Evolutionary conservation across 2,113 vertebrate species (phyloP).

Genomic region (Ctenomys sociabilis): DNA sequence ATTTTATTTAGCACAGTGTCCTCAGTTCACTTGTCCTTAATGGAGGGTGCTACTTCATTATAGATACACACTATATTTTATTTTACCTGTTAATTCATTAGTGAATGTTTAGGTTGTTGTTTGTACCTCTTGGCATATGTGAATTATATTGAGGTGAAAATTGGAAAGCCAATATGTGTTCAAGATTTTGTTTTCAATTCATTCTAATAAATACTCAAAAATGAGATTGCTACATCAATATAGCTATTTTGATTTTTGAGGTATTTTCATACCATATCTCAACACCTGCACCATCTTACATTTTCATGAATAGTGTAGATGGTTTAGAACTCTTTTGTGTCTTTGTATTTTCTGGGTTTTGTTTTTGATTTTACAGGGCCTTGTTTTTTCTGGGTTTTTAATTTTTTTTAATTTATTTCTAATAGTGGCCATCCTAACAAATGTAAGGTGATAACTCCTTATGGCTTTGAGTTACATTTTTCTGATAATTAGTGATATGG

Average conservation of each 20-base stretch:
- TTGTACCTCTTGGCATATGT: neutral
- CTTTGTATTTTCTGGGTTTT: neutral
- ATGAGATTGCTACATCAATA: neutral
- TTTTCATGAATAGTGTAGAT: neutral
- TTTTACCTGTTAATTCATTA: neutral
- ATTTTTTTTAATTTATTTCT: neutral
- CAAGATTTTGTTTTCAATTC: slow-evolving; percentile 13
- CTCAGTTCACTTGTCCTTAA: neutral
- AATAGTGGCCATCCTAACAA: neutral
- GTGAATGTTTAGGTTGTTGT: neutral
- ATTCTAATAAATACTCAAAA: neutral
- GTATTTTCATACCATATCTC: neutral
- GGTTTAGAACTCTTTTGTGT: neutral
- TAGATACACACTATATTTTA: neutral
- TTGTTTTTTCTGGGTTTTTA: too few relatives aligned
- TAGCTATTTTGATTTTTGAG: neutral
- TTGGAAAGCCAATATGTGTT: neutral
- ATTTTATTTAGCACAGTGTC: neutral
- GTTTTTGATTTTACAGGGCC: neutral
- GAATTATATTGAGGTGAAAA: neutral
- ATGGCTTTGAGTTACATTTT: slow-evolving; percentile 18
- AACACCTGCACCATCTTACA: neutral
- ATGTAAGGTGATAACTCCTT: neutral
- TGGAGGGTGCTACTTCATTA: neutral
- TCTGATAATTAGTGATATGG: neutral